These are phyloP conservation scores for Sympetrum striolatum DNA, from an alignment of 2,888 invertebrate species.

Conservation along the genomic window DNA sequence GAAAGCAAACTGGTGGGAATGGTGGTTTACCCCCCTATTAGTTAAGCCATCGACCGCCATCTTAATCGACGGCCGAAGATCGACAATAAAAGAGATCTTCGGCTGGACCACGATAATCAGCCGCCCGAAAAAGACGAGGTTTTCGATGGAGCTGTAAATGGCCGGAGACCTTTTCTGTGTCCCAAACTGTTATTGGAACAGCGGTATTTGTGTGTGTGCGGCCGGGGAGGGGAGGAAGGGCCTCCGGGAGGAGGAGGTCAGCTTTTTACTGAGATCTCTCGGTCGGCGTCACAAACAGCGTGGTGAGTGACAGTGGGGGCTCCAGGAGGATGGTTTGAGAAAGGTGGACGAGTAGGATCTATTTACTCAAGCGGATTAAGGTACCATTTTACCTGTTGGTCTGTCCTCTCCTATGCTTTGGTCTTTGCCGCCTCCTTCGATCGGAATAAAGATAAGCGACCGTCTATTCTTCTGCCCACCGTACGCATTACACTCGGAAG, in stretches of 20 bases:
- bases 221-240: not conserved
- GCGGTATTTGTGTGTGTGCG: not conserved
- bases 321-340: not conserved
- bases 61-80: not conserved
- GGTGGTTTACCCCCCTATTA: not conserved
- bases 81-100: not conserved
- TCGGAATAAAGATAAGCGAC: too few species aligned
- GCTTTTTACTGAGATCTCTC: not conserved
- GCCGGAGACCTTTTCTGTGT: not conserved
- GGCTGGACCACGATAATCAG: not conserved
- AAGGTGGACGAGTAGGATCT: not conserved
- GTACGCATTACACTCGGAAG: too few species aligned
- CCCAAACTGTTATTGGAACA: not conserved
- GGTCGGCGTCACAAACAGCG: constrained; percentile 33
- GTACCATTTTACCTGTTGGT: constrained; percentile 37
- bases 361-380: constrained; percentile 35
- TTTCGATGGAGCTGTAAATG: not conserved
- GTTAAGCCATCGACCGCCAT: not conserved
- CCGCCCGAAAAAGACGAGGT: not conserved
- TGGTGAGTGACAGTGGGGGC: constrained; percentile 21
- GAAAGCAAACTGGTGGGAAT: not conserved
- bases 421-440: not conserved
- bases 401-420: not conserved
- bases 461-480: too few species aligned
- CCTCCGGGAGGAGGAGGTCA: not conserved